These are phyloP conservation scores for Drosophila macrothrix DNA, from an alignment of 2,888 invertebrate species.

Conservation along the genomic window DNA sequence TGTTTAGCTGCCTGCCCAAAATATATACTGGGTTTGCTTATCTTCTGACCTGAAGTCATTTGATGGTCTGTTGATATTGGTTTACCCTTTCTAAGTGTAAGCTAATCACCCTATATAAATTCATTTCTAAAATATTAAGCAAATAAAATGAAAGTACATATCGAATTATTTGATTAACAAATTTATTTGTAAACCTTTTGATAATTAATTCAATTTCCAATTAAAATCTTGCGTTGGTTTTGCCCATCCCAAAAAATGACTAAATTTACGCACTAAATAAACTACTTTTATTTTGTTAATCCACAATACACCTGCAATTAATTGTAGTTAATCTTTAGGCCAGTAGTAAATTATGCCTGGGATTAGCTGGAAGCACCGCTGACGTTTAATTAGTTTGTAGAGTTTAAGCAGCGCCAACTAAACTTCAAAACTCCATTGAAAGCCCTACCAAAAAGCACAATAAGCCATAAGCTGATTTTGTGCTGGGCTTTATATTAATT, in stretches of 20 bases:
- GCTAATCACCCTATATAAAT: not conserved
- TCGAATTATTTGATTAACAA: not conserved
- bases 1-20: conserved; percentile 24
- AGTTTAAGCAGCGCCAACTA: conserved; percentile 3
- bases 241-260: not conserved
- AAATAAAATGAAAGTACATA: not conserved
- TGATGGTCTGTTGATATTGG: conserved; percentile 5
- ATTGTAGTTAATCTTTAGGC: conserved; percentile 28
- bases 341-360: conserved; percentile 37
- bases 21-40: conserved; percentile 21
- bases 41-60: conserved; percentile 31
- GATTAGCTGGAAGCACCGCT: conserved; percentile 36
- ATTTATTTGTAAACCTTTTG: not conserved
- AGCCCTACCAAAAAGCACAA: not conserved
- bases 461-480: conserved; percentile 52
- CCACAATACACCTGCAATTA: conserved; percentile 11
- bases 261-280: not conserved
- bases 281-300: conserved; percentile 6
- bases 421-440: not conserved
- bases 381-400: conserved; percentile 65
- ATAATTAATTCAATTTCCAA: not conserved
- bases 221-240: not conserved
- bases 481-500: conserved; percentile 68
- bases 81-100: not conserved
- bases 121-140: not conserved